These are phyloP conservation scores for Creontiades dilutus DNA, from an alignment of 2,888 invertebrate genomes.

Conservation along the genomic window DNA sequence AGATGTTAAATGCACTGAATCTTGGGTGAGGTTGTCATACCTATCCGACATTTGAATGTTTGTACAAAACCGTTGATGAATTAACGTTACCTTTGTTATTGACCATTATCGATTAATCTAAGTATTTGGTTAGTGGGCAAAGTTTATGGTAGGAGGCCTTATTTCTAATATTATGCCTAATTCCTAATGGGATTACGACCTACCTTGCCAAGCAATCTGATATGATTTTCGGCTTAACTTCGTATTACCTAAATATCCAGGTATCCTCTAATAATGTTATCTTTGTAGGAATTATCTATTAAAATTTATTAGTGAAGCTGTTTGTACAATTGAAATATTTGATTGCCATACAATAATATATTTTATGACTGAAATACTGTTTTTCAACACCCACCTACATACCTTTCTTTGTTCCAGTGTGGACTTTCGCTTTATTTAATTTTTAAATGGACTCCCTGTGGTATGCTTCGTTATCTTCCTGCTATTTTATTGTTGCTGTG, in stretches of 20 bases:
- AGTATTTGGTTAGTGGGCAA: not conserved
- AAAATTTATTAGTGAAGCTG: not conserved
- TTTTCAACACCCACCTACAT: too few relatives aligned
- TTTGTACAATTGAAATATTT: conserved; percentile 17
- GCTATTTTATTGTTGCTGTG: too few relatives aligned
- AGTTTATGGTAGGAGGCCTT: not conserved
- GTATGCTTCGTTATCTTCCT: too few relatives aligned
- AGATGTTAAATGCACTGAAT: too few relatives aligned
- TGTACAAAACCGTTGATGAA: too few relatives aligned
- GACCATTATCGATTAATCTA: not conserved
- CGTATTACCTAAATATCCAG: not conserved
- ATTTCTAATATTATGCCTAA: not conserved
- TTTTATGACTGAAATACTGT: not conserved
- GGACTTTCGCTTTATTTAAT: too few relatives aligned
- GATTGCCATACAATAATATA: not conserved
- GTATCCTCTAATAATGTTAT: not conserved
- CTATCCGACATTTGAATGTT: too few relatives aligned
- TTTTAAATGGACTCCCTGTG: too few relatives aligned
- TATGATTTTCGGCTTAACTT: not conserved
- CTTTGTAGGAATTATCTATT: not conserved
- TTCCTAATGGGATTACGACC: not conserved
- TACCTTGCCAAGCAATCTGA: not conserved
- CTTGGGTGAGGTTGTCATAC: too few relatives aligned
- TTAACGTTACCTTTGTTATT: too few relatives aligned
- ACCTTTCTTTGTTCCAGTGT: too few relatives aligned